phyloP scores from a whole-genome alignment of 53 echinoderm and acorn worm genomes.

The Mesocentrotus franciscanus region DNA sequence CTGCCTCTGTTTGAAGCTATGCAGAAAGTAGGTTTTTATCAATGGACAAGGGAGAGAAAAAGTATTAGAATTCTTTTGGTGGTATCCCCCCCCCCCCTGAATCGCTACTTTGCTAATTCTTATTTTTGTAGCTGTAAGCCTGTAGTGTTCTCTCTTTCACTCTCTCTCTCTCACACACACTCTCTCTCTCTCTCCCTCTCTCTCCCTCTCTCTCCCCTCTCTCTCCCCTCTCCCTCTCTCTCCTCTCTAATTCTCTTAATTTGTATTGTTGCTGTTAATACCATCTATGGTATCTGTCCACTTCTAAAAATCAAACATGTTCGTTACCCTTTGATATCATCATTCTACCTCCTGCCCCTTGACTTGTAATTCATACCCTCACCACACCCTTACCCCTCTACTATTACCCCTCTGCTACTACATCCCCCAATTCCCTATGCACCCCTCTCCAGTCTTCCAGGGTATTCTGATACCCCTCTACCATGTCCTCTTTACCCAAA shows the following conservation, averaged over 20 bases:
- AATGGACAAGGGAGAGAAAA: background rate
- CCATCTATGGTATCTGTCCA: no score
- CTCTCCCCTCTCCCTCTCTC: background rate
- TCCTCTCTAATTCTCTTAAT: background rate
- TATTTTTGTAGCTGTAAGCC: background rate
- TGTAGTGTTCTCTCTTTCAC: no score
- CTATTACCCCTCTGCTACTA: background rate
- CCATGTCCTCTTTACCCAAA: constrained; percentile 37
- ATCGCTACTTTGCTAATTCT: background rate
- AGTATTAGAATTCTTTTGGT: background rate
- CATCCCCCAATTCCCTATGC: background rate
- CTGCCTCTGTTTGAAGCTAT: constrained; percentile 1
- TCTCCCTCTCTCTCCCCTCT: constrained; percentile 14
- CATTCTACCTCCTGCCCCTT: no score
- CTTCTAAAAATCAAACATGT: no score
- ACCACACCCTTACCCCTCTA: background rate
- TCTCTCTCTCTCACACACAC: background rate
- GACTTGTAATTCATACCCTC: background rate
- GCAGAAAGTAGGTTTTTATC: background rate
- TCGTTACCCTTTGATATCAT: no score
- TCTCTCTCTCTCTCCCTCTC: constrained; percentile 14
- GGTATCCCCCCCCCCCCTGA: background rate
- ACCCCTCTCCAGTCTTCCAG: background rate
- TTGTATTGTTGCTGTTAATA: no score
- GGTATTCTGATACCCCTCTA: constrained; percentile 30